Percentiles rank a stretch among this genome's conserved stretches.
Evolutionary conservation across 30 jellyfish, hydroid and myxozoan species (phyloP).

Genomic region (Cassiopea andromeda): DNA sequence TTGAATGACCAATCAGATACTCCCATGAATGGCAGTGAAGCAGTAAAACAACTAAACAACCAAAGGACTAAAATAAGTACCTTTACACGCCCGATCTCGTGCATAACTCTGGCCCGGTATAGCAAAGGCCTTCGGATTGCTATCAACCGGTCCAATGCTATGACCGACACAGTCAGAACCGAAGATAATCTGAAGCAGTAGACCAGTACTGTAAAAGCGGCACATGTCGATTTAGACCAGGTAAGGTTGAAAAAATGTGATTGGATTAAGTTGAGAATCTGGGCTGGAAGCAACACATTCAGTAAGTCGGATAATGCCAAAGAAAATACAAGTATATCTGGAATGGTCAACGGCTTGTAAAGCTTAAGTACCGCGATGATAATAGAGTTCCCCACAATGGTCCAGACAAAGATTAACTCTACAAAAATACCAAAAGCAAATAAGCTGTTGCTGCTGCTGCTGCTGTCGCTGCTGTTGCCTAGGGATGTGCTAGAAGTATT

Average conservation of each 20-base stretch:
- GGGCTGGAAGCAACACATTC: conserved; percentile 65
- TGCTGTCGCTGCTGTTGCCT: not conserved
- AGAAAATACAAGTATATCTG: conserved; percentile 79
- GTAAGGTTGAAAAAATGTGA: conserved; percentile 22
- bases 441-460: not conserved
- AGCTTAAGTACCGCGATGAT: conserved; percentile 63
- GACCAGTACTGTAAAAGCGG: conserved; percentile 53
- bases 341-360: conserved; percentile 82
- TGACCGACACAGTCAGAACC: conserved; percentile 68
- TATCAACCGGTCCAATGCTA: conserved; percentile 70
- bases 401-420: conserved; percentile 52
- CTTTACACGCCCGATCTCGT: conserved; percentile 50
- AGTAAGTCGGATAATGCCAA: conserved; percentile 76
- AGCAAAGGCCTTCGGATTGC: conserved; percentile 72
- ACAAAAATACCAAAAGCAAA: conserved; percentile 61
- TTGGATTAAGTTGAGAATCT: conserved; percentile 46
- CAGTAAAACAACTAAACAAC: conserved; percentile 57
- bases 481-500: not conserved
- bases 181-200: conserved; percentile 67
- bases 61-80: conserved; percentile 53
- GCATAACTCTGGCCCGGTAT: conserved; percentile 73
- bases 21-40: conserved; percentile 69
- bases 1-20: conserved; percentile 9
- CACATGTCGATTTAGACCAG: conserved; percentile 57
- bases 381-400: conserved; percentile 48